Base-by-base conservation (phyloP, 2,888 invertebrate genomes). In the Coronaproctus castanopsis region DNA sequence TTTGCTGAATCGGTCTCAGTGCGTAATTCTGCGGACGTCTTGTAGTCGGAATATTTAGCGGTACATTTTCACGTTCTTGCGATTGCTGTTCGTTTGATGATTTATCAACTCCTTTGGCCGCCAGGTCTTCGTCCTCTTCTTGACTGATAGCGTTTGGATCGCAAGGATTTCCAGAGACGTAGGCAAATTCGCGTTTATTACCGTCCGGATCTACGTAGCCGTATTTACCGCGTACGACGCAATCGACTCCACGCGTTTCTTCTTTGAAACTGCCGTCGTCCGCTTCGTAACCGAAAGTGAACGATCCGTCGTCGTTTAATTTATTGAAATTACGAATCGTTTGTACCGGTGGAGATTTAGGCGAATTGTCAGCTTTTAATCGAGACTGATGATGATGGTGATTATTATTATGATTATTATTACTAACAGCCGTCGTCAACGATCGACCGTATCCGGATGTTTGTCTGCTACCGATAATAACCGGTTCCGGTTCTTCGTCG, bases 141-240 rank as follows among this genome's bases (percentile, higher is more conserved):
- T 81, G 80, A 64, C 81, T 79, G 0, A 82, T 82, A n/a, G 83
- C 83, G 71, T 86, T 87, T 5, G 87, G 87, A 69, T 87, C 87
- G 69, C 87, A 87, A 1, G 87, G 86, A 70, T 87, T 87, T 21
- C 87, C 87, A 22, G 85, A 85, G 0, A 87, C 87, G 72, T 88
- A 88, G 3, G 85, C 85, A 73, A 88, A 87, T 71, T 88, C 87
- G 65, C 87, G 74, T 68, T 85, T 85, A 73, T 87, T 85, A 65
- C 88, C 88, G 66, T 87, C 86, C 0, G 87, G 87, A 72, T 88
- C 88, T 14, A 88, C 76, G 74, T 88, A 88, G 21, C 88, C 88
- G 71, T 88, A 88, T 71, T 87, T 87, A 57, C 88, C 88, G 62
- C 87, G 78, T 3, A 87, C 87, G 0, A 88, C 86, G 70, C 87